Evolutionary conservation across 1,140 invertebrate genomes (phyloP), one percentile per base, ranked within the genome.

Genomic region (Meloidogyne hapla): DNA sequence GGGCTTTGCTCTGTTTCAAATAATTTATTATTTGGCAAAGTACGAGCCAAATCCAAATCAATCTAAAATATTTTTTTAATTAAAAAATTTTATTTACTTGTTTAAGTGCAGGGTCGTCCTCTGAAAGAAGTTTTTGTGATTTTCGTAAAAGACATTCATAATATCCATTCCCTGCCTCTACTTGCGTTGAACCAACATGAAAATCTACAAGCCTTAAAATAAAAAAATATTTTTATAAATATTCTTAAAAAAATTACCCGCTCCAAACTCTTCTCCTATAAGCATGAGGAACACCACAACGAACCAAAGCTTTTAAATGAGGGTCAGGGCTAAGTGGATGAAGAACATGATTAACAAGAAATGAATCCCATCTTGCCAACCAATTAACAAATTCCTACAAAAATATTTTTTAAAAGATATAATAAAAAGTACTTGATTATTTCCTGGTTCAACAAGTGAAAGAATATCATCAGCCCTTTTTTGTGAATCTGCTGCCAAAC

Each of bases 251-350:
- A 26, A 42, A 48, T 9, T 81, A 79, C 76, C 75, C 68, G 74
- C 81, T 80, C 87, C 81, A 85, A 79, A 88, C 82, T 69, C 80
- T 83, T 28, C 84, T 80, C 69, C 84, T 83, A 77, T 88, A 88
- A 69, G 88, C 83, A 78, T 85, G 80, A 10, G 88, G 88, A 70
- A 88, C 82, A 48, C 88, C 88, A 61, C 48, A 79, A 33, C 88
- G 70, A 12, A 88, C 75, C 15, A 88, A 77, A 10, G 66, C 38
- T 73, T 88, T 89, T 21, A 88, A 69, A 64, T 87, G 85, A 18
- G 56, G 42, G 21, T 75, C 71, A 21, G 21, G 48, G n/a, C 25
- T 67, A 40, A 74, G n/a, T 26, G 68, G 76, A 38, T 75, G 79
- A 1, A 70, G 69, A 33, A 78, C 77, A 64, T 81, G 80, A 75